Evolutionary conservation across 2,113 vertebrate genomes (phyloP).

Genomic region (Carassius gibelio): DNA sequence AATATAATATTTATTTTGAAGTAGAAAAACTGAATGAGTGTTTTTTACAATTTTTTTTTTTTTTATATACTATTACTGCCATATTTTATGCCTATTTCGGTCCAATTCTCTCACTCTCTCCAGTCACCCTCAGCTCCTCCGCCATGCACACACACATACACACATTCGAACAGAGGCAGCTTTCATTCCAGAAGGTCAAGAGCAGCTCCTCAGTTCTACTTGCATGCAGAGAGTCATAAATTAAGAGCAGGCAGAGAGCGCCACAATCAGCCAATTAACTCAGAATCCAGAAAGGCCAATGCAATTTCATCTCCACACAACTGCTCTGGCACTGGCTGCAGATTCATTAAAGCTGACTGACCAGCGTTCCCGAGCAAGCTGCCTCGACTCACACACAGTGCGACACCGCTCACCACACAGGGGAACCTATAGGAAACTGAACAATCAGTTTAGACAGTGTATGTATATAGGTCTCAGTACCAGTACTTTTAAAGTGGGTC

Average conservation of each 20-base stretch:
- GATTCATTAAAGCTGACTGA: constrained; percentile 67
- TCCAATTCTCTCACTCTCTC: background rate
- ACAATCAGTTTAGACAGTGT: too few relatives aligned
- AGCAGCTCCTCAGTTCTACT: constrained; percentile 64
- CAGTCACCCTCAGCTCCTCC: too few relatives aligned
- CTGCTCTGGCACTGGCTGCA: constrained; percentile 66
- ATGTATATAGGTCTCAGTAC: background rate
- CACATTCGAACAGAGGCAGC: constrained; percentile 46
- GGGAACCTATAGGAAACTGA: background rate
- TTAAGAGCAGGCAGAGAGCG: constrained; percentile 64
- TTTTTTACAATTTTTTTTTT: too few relatives aligned
- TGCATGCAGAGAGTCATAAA: constrained; percentile 70
- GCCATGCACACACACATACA: background rate
- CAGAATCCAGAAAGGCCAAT: constrained; percentile 73
- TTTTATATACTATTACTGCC: background rate
- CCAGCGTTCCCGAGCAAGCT: constrained; percentile 41
- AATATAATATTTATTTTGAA: too few relatives aligned
- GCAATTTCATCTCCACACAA: constrained; percentile 67
- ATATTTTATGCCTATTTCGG: background rate
- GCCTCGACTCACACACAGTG: constrained; percentile 25
- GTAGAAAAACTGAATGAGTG: too few relatives aligned
- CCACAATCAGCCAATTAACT: constrained; percentile 75
- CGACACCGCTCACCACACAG: constrained; percentile 13
- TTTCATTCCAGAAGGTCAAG: constrained; percentile 64
- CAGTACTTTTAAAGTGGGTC: background rate